A percentile compares a stretch with the other conserved stretches of the same genome.
Evolutionary conservation across 2,888 invertebrate genomes (phyloP).

Genomic region (Parnassius smintheus): DNA sequence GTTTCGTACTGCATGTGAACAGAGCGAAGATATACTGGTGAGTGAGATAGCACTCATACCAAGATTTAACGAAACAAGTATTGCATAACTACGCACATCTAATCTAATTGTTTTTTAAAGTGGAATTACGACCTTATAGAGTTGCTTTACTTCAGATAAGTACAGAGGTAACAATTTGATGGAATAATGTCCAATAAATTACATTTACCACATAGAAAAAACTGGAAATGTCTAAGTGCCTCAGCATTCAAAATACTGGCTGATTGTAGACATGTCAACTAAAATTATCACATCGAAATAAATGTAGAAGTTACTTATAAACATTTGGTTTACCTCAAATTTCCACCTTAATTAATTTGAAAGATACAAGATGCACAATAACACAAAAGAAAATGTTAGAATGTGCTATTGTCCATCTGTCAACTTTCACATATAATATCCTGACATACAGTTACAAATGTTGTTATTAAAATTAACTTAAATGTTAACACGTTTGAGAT

Average conservation of each 20-base stretch:
- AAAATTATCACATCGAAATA: constrained; percentile 76
- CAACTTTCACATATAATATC: constrained; percentile 48
- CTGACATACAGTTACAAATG: constrained; percentile 53
- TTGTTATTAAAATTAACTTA: constrained; percentile 75
- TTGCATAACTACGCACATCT: no score
- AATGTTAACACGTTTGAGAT: constrained; percentile 67
- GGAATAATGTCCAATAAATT: no score
- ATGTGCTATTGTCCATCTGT: constrained; percentile 48
- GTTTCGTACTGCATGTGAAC: no score
- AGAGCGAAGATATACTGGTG: no score
- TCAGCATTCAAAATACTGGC: constrained; percentile 60
- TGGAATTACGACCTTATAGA: no score
- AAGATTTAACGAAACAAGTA: no score
- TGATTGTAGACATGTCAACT: constrained; percentile 60
- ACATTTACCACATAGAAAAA: constrained; percentile 36
- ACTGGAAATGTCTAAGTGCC: constrained; percentile 48
- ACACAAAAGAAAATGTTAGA: constrained; percentile 21
- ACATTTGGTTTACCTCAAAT: constrained; percentile 71
- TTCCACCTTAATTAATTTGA: constrained; percentile 37
- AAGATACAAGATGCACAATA: constrained; percentile 36
- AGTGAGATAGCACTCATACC: no score
- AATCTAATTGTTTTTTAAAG: no score
- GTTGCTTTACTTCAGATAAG: no score
- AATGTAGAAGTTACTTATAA: constrained; percentile 62
- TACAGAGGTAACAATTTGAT: no score